Conservation (phyloP, 1,140 invertebrate genomes). For the Cydia strobilella region DNA sequence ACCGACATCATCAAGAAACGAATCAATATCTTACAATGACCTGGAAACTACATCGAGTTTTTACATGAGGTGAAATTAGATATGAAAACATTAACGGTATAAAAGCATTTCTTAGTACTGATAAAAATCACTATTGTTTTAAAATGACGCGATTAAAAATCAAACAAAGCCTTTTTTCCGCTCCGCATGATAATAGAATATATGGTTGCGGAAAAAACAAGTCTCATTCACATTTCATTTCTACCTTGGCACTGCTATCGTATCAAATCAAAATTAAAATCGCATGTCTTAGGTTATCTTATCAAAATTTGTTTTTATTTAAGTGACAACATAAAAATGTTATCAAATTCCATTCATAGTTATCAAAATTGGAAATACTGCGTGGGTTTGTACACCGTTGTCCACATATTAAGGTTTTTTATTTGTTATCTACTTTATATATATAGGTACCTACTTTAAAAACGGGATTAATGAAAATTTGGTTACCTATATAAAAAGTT, state of each 20-base stretch:
- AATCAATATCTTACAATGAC: background rate
- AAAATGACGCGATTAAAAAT: slow-evolving; percentile 5
- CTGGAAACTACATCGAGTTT: background rate
- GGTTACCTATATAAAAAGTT: too few species aligned
- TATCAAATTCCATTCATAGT: too few species aligned
- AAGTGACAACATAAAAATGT: background rate
- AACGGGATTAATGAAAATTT: too few species aligned
- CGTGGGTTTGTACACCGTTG: too few species aligned
- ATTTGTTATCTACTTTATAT: too few species aligned
- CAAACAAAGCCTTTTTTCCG: slow-evolving; percentile 18
- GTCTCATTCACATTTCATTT: background rate
- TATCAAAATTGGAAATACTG: too few species aligned
- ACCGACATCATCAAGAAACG: too few species aligned
- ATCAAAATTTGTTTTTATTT: background rate
- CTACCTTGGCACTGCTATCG: background rate
- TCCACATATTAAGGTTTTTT: too few species aligned
- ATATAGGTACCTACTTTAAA: too few species aligned
- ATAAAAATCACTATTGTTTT: background rate
- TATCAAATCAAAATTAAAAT: slow-evolving; percentile 14
- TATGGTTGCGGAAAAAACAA: background rate
- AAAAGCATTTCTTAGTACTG: background rate
- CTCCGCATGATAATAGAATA: background rate
- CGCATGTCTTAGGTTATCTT: slow-evolving; percentile 1
- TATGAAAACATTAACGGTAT: background rate
- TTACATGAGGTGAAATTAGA: background rate